phyloP scores from a whole-genome alignment of 2,888 invertebrate genomes.

The Linnaemya tessellans region DNA sequence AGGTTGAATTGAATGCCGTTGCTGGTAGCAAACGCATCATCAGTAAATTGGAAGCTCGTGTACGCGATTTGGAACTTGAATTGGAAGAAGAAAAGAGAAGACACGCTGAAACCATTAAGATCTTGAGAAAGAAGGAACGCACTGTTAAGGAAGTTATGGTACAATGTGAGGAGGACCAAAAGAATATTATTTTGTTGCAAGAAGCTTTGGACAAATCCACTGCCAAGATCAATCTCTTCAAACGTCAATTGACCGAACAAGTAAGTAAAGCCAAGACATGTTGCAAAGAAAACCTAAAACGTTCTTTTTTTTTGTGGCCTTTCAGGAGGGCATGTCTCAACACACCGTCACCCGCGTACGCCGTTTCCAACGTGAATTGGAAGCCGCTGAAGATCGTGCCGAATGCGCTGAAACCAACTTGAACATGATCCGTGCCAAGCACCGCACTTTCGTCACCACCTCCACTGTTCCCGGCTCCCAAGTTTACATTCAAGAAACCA shows the following conservation, averaged over 20 bases:
- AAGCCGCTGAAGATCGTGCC: constrained; percentile 98
- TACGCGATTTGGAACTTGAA: constrained; percentile 97
- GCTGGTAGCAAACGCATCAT: constrained; percentile 98
- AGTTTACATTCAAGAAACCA: constrained; percentile 94
- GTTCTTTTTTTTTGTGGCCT: background rate
- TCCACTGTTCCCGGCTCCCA: constrained; percentile 96
- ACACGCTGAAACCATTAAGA: constrained; percentile 98
- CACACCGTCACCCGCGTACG: constrained; percentile 97
- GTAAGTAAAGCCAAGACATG: constrained; percentile 82
- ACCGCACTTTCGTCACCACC: constrained; percentile 98
- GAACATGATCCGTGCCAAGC: constrained; percentile 97
- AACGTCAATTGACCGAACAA: constrained; percentile 97
- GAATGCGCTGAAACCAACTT: constrained; percentile 97
- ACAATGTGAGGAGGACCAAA: constrained; percentile 98
- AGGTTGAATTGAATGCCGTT: constrained; percentile 98
- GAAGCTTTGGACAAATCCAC: constrained; percentile 93
- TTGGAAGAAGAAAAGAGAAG: constrained; percentile 98
- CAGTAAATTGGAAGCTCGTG: constrained; percentile 97
- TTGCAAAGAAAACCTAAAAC: background rate
- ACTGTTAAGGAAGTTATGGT: constrained; percentile 97
- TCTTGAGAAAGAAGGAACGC: constrained; percentile 98
- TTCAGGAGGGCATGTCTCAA: constrained; percentile 94
- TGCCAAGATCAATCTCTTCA: constrained; percentile 96
- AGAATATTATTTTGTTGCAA: constrained; percentile 95
- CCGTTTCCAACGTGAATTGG: constrained; percentile 98